Evolutionary conservation across 2,113 vertebrate species (phyloP), one percentile per base, ranked within the genome.

Genomic region (Phylloscopus trochilus): DNA sequence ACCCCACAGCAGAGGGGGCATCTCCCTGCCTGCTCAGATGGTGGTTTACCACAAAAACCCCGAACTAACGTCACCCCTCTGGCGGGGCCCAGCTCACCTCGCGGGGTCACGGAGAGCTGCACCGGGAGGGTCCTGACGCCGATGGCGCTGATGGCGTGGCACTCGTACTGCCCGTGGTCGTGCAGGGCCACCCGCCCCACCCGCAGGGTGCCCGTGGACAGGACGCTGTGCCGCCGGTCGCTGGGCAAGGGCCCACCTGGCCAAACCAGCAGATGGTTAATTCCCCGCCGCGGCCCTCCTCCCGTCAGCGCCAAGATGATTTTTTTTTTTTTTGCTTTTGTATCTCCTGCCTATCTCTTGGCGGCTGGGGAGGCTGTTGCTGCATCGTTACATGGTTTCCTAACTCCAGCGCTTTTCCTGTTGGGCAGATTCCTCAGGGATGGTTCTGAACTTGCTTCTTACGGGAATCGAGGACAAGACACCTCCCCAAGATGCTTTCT

Each of bases 161-260:
- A 98, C 26, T 98, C 97, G 2, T 98, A 98, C 44, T 97, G 97
- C 53, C 98, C 97, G 62, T 97, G 95, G 93, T 98, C 97, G 3
- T 96, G 96, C 76, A 95, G 72, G 35, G 96, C 97, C 5, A 98
- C 97, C n/a, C 91, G 87, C 12, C 76, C 53, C 58, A 98, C 46
- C 22, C 94, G 33, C 81, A 98, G 96, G 6, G 97, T 95, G 4
- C 98, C 97, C 0, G 94, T 97, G 76, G 97, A 80, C 70, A 98
- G 96, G 80, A 98, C 46, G 6, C 95, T 97, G 83, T 97, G 97
- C 58, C 97, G 85, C 70, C 97, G 89, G 90, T 98, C 97, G 4
- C 17, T 96, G 0, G 97, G 97, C 88, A 98, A 39, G 0, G 97
- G 97, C 14, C 94, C 97, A 3, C 98, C 98, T 98, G 90, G 7